Evolutionary conservation across 2,888 invertebrate species (phyloP).

Genomic region (Drosophila sordidula): DNA sequence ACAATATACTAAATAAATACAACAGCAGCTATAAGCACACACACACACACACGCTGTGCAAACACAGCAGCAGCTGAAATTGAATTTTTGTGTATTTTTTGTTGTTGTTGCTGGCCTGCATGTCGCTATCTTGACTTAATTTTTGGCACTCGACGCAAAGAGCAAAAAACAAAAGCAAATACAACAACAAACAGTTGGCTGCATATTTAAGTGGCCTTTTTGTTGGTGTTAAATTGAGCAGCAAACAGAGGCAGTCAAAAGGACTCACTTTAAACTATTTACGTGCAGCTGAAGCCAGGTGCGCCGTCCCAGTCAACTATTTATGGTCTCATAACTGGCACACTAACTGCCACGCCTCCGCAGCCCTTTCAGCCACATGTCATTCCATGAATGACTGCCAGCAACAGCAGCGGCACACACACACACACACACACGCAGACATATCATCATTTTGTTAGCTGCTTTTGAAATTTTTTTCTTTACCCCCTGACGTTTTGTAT

Average conservation of each 20-base stretch:
- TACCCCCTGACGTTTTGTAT: constrained; percentile 3
- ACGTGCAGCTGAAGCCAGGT: constrained; percentile 39
- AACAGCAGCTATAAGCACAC: constrained; percentile 20
- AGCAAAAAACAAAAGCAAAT: constrained; percentile 13
- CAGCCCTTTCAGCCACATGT: constrained; percentile 53
- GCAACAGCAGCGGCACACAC: constrained; percentile 45
- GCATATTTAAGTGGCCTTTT: constrained; percentile 67
- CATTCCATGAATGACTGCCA: constrained; percentile 64
- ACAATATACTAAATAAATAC: constrained; percentile 70
- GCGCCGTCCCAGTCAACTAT: constrained; percentile 51
- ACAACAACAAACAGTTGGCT: constrained; percentile 19
- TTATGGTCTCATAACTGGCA: constrained; percentile 74
- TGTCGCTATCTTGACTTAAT: constrained; percentile 58
- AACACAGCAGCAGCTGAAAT: constrained; percentile 50
- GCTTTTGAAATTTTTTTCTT: constrained; percentile 29
- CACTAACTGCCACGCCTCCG: constrained; percentile 49
- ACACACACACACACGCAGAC: constrained; percentile 24
- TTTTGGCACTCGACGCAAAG: constrained; percentile 54
- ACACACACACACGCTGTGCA: constrained; percentile 25
- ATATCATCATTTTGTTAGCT: constrained; percentile 33
- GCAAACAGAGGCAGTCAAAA: constrained; percentile 63
- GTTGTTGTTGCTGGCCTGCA: constrained; percentile 4
- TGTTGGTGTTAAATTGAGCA: constrained; percentile 77
- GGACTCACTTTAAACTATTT: constrained; percentile 72
- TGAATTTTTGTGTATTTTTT: constrained; percentile 52